Conservation (phyloP, 2,888 invertebrate species). For the Panorpa germanica region DNA sequence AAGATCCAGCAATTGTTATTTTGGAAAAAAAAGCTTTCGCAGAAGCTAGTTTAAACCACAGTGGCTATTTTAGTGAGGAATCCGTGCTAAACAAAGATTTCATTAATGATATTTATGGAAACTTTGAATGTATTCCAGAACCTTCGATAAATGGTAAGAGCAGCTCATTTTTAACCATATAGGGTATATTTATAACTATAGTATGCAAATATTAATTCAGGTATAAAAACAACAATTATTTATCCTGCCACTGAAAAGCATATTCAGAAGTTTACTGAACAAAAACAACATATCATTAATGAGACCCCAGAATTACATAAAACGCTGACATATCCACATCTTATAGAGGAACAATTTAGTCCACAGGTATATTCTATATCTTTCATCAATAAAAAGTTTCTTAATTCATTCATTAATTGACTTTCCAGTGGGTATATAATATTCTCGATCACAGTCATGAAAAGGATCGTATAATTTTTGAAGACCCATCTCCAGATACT, state of each 20-base stretch:
- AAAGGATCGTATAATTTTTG: slow-evolving; percentile 67
- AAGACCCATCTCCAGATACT: slow-evolving; percentile 47
- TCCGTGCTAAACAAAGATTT: slow-evolving; percentile 41
- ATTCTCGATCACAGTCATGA: slow-evolving; percentile 85
- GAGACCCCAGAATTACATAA: slow-evolving; percentile 75
- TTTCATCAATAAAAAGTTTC: slow-evolving; percentile 2
- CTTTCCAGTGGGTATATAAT: slow-evolving; percentile 88
- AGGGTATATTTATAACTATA: background rate
- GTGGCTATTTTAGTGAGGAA: slow-evolving; percentile 40
- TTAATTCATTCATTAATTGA: slow-evolving; percentile 11
- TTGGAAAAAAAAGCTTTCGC: slow-evolving; percentile 70
- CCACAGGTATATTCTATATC: slow-evolving; percentile 55
- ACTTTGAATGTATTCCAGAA: slow-evolving; percentile 51
- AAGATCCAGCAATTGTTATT: slow-evolving; percentile 46
- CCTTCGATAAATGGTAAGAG: slow-evolving; percentile 41
- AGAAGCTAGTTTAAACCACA: slow-evolving; percentile 33
- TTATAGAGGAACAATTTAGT: slow-evolving; percentile 54
- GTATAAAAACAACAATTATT: slow-evolving; percentile 72
- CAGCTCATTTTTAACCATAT: slow-evolving; percentile 7
- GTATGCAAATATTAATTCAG: slow-evolving; percentile 27
- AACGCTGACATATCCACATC: slow-evolving; percentile 55
- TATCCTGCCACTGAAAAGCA: slow-evolving; percentile 90
- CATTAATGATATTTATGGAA: slow-evolving; percentile 71
- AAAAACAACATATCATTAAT: slow-evolving; percentile 51
- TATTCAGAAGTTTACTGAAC: slow-evolving; percentile 65